Evolutionary conservation across 2,797 vertebrate genomes (phyloP), one percentile per base, ranked within the genome.

Genomic region (Dendrocincla fuliginosa): DNA sequence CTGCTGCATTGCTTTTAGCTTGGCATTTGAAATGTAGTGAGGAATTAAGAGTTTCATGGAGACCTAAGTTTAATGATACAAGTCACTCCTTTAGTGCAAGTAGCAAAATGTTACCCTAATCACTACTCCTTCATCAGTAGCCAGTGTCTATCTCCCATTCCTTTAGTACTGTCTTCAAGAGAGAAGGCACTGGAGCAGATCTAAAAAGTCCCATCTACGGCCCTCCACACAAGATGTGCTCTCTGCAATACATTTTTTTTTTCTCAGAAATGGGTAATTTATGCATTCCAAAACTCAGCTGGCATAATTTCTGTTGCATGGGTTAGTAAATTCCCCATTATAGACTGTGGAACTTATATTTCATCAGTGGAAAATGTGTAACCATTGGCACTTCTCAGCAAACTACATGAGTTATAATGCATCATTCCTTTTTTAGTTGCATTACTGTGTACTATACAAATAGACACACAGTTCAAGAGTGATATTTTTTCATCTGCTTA

Each of bases 141-240:
- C 37, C 86, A 81, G 25, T 20, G 57, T 67, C 24, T 37, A 52
- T 11, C 28, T 28, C 20, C 4, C 16, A 25, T 20, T 64, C 19
- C n/a, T 39, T 78, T 32, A 74, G 27, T 13, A 20, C 10, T 49
- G 5, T 59, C 10, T 32, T 50, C 32, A 86, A 70, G 59, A 25
- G 4, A 60, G 13, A 53, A 53, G 24, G 12, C 32, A 15, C 19
- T 55, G 35, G 9, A 75, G 25, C 1, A 41, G 23, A 71, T 28
- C 19, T 42, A 44, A 78, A 63, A 67, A 35, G 6, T 63, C 3
- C 24, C 7, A 25, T 19, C 25, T 49, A 41, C 42, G 25, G 22
- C 22, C 18, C 22, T 56, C 7, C 17, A 25, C 1, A 32, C 5
- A 49, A 44, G 5, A 4, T 3, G 3, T 25, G 4, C 28, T 28